phyloP scores from a whole-genome alignment of 2,797 vertebrate genomes.

The Cygnus olor region DNA sequence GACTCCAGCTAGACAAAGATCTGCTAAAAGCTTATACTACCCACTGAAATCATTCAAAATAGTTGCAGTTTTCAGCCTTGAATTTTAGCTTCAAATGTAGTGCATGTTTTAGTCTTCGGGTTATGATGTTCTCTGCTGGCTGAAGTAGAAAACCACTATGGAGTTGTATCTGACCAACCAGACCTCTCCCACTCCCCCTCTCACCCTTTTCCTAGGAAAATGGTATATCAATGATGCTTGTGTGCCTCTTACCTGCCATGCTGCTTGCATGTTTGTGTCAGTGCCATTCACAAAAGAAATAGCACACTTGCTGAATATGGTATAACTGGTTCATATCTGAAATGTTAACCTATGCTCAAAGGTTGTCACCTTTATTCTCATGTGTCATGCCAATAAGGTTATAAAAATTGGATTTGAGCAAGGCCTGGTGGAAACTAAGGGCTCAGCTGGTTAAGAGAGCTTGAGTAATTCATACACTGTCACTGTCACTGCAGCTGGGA shows the following conservation, averaged over 20 bases:
- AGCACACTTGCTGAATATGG: not conserved
- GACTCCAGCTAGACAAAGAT: not conserved
- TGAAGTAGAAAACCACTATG: not conserved
- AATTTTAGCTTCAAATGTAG: not conserved
- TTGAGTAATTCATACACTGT: not conserved
- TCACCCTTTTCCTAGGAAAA: not conserved
- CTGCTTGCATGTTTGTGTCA: not conserved
- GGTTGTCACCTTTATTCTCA: not conserved
- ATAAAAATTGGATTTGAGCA: not conserved
- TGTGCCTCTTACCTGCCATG: not conserved
- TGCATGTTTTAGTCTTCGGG: not conserved
- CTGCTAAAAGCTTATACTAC: not conserved
- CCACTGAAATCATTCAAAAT: not conserved
- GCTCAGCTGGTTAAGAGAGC: constrained; percentile 2
- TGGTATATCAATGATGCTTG: not conserved
- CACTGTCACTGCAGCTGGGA: not conserved
- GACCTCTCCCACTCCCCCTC: not conserved
- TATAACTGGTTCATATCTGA: not conserved
- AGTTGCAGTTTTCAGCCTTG: not conserved
- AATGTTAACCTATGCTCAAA: not conserved
- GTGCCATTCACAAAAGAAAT: not conserved
- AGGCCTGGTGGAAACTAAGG: not conserved
- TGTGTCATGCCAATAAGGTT: not conserved
- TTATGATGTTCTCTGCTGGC: not conserved
- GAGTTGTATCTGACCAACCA: not conserved